Base-by-base conservation (phyloP, 37 sponge, comb jelly and placozoan species). In the Beroe forskalii region DNA sequence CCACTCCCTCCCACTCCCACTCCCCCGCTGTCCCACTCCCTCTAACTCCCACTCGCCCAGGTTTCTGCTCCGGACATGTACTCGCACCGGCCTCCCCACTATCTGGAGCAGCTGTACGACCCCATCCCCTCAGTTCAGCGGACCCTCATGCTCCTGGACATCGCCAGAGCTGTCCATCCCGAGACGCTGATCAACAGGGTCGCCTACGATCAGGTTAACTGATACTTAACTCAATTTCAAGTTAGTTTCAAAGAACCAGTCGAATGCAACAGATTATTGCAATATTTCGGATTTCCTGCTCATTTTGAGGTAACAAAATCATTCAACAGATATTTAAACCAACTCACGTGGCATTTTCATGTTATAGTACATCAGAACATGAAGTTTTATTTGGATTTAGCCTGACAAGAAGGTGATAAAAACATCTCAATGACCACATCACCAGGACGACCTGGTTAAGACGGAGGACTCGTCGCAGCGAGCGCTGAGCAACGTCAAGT, bases 171-270 rank as follows among this genome's bases (percentile, higher is more conserved):
- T 41, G 61, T 92, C 24, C 64, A 89, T 32, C 36, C 92, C 0
- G 60, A 93, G 32, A 90, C 92, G 2, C 86, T 93, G 4, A 76
- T 91, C 28, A 93, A 93, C 91, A 92, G 67, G 60, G 75, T 76
- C 22, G 93, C 93, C 40, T 95, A 91, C 62, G 93, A 93, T 80
- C 90, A 93, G 30, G 93, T 66, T 60, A 64, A n/a, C n/a, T n/a
- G n/a, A n/a, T n/a, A n/a, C n/a, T n/a, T n/a, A n/a, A n/a, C n/a
- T n/a, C n/a, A n/a, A n/a, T n/a, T n/a, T n/a, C n/a, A n/a, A n/a
- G n/a, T n/a, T n/a, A n/a, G n/a, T n/a, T n/a, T n/a, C n/a, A n/a
- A n/a, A n/a, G n/a, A n/a, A n/a, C n/a, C n/a, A n/a, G n/a, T n/a
- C n/a, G n/a, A n/a, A n/a, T n/a, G n/a, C n/a, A n/a, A n/a, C n/a